Evolutionary conservation across 2,113 vertebrate species (phyloP), one percentile per base, ranked within the genome.

Genomic region (Brachypodius melanocephalos): DNA sequence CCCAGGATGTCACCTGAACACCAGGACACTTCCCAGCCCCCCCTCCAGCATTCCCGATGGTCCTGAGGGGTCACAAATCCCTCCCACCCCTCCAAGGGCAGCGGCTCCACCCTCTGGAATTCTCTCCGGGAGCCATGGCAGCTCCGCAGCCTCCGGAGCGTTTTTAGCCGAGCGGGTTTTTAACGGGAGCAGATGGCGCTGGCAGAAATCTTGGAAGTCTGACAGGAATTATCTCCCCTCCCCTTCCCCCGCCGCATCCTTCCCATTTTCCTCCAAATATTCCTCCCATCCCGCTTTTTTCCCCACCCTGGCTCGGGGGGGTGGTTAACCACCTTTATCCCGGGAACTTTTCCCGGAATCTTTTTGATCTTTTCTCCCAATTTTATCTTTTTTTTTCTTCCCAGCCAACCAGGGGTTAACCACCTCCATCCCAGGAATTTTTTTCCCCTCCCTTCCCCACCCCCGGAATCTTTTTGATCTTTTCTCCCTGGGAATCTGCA

Each of bases 181-280:
- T 17, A 55, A 88, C 75, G 6, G 79, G 75, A 90, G 89, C 95
- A 96, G 96, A 95, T 93, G 96, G 95, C 6, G 4, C 51, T 5
- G 75, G 89, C 5, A 63, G 90, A 40, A 54, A 58, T 63, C 82
- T 66, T 95, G 96, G 94, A 95, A 79, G 51, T 5, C 85, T 93
- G 96, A 88, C 93, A 96, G 67, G 78, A 49, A 71, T 88, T 11
- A 58, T 85, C 85, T 87, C 20, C 42, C 29, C 85, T 15, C 58
- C 12, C 83, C 87, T 77, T 88, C 69, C 62, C 86, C 69, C 69
- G n/a, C n/a, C 17, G 14, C 68, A 10, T 91, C 10, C 77, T 62
- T 42, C 65, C n/a, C 55, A 3, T 79, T 40, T 22, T 28, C 14
- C 31, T 22, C 1, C 5, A 36, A 42, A 18, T 24, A n/a, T 58